Conservation (phyloP, 2,888 invertebrate species). For the Rhagophthalmus giganteus region DNA sequence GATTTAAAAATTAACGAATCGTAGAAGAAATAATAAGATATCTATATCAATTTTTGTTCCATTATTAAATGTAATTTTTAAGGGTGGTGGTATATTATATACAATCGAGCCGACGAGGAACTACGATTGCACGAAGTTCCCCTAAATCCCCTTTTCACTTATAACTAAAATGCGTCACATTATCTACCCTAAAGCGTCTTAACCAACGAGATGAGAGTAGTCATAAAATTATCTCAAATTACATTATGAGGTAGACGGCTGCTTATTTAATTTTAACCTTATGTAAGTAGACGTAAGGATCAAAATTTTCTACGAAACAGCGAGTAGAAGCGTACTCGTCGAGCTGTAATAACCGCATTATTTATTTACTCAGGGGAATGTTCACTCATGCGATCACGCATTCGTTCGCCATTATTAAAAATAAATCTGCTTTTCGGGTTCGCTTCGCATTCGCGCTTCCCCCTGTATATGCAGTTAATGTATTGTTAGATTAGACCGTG, state of each 20-base stretch:
- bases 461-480: constrained; percentile 26
- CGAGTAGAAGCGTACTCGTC: constrained; percentile 41
- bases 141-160: constrained; percentile 39
- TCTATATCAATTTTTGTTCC: too few species aligned
- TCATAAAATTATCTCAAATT: constrained; percentile 54
- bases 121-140: constrained; percentile 15
- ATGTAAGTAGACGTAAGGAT: constrained; percentile 33
- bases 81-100: too few species aligned
- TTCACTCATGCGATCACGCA: constrained; percentile 47
- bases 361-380: constrained; percentile 53
- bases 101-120: constrained; percentile 2
- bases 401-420: constrained; percentile 54
- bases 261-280: constrained; percentile 31
- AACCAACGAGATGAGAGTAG: constrained; percentile 51
- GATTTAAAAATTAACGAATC: too few species aligned
- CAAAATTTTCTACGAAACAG: constrained; percentile 31
- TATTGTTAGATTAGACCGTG: constrained; percentile 22
- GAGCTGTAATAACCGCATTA: constrained; percentile 55
- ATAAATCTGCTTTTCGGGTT: constrained; percentile 48
- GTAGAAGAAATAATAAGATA: too few species aligned
- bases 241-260: constrained; percentile 37
- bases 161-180: constrained; percentile 43
- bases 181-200: constrained; percentile 51
- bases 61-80: too few species aligned
- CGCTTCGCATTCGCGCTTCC: constrained; percentile 34